Percentiles rank a stretch among this genome's conserved stretches.
Evolutionary conservation across 2,797 vertebrate species (phyloP).

Genomic region (Lates japonicus): DNA sequence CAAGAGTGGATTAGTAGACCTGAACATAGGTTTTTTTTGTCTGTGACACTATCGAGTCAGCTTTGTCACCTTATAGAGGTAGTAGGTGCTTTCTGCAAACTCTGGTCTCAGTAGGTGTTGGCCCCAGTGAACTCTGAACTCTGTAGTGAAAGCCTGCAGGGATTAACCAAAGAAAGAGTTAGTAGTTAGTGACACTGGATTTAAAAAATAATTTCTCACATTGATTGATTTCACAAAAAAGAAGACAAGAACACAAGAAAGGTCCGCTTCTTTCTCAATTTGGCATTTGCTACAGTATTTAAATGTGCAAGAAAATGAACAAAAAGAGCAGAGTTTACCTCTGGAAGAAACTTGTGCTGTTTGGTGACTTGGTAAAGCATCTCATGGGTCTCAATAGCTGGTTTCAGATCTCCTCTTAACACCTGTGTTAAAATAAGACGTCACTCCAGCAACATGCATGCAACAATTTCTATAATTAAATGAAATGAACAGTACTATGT

Average conservation of each 20-base stretch:
- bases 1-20: not conserved
- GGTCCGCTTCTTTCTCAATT: not conserved
- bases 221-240: not conserved
- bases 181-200: not conserved
- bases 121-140: constrained; percentile 91
- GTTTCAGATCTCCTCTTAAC: constrained; percentile 89
- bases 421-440: constrained; percentile 75
- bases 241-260: not conserved
- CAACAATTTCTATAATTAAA: no score
- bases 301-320: not conserved
- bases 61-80: constrained; percentile 88
- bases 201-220: not conserved
- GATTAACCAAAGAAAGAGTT: constrained; percentile 8
- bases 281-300: not conserved
- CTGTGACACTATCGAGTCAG: not conserved
- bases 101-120: constrained; percentile 90
- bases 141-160: constrained; percentile 88
- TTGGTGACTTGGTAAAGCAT: constrained; percentile 92
- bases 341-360: constrained; percentile 90
- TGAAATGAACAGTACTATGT: not conserved
- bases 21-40: not conserved
- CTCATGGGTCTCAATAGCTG: constrained; percentile 90
- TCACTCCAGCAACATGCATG: not conserved
- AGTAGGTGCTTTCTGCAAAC: constrained; percentile 92
- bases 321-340: constrained; percentile 74